Conservation (phyloP, 2,797 vertebrate species). For the Prionace glauca region DNA sequence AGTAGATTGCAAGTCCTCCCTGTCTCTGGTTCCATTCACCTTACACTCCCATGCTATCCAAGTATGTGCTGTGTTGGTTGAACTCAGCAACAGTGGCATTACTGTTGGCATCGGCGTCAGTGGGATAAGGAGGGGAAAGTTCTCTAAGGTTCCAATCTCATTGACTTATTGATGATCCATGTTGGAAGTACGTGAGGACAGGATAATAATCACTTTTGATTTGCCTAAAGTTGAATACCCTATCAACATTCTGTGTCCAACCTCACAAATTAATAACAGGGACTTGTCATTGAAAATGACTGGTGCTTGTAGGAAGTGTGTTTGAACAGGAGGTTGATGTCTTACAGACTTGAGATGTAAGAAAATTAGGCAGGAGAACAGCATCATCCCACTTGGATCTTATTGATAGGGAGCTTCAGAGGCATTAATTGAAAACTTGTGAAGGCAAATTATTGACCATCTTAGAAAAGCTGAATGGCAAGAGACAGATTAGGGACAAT, state of each 20-base stretch:
- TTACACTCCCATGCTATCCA: background rate
- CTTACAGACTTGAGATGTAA: background rate
- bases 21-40: background rate
- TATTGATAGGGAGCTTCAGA: background rate
- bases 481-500: background rate
- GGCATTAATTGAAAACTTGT: background rate
- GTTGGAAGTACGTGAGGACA: background rate
- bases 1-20: background rate
- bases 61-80: background rate
- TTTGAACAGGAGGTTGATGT: background rate
- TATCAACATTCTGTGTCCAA: background rate
- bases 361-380: background rate
- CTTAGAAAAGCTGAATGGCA: background rate
- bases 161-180: background rate
- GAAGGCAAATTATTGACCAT: too few relatives aligned
- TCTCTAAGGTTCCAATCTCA: background rate
- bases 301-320: background rate
- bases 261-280: background rate
- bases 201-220: too few relatives aligned
- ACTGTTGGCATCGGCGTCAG: background rate
- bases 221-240: too few relatives aligned
- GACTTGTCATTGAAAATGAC: background rate
- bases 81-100: background rate
- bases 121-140: background rate
- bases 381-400: background rate